A percentile compares a stretch with the other conserved stretches of the same genome.
Conservation (phyloP, 2,797 vertebrate genomes). For the Trachops cirrhosus region DNA sequence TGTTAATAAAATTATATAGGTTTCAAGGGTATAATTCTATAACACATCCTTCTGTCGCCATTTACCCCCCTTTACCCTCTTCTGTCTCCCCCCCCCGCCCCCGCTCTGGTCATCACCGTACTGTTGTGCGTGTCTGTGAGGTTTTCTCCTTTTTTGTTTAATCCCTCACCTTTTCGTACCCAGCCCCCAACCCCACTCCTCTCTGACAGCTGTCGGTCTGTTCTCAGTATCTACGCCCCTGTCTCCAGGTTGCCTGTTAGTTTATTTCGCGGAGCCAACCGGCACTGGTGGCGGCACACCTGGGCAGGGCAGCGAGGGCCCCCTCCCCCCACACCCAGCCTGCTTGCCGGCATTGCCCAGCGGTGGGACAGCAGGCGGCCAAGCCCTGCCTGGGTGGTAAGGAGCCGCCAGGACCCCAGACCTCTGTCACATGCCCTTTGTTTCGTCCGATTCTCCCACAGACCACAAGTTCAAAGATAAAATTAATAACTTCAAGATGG, state of each 20-base stretch:
- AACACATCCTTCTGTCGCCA: background rate
- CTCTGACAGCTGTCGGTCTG: too few species aligned
- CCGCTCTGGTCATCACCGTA: background rate
- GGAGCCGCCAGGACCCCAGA: background rate
- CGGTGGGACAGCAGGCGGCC: fast-evolving
- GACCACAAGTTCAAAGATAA: background rate
- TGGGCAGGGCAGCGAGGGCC: background rate
- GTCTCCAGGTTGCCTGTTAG: background rate
- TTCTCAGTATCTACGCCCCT: background rate
- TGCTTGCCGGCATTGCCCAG: background rate
- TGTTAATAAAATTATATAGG: background rate
- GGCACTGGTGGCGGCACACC: fast-evolving
- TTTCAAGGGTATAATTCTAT: background rate
- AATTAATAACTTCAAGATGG: background rate
- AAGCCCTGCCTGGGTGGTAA: background rate
- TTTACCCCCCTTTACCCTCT: background rate
- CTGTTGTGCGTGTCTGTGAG: background rate
- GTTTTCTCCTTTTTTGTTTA: background rate
- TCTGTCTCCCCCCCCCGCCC: background rate
- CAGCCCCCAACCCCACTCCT: too few species aligned
- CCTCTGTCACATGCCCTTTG: background rate
- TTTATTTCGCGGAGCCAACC: background rate
- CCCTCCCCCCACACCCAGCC: background rate
- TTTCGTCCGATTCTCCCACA: background rate
- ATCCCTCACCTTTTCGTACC: too few species aligned